phyloP scores from a whole-genome alignment of 2,888 invertebrate species.

The Cecidostiba fungosa region DNA sequence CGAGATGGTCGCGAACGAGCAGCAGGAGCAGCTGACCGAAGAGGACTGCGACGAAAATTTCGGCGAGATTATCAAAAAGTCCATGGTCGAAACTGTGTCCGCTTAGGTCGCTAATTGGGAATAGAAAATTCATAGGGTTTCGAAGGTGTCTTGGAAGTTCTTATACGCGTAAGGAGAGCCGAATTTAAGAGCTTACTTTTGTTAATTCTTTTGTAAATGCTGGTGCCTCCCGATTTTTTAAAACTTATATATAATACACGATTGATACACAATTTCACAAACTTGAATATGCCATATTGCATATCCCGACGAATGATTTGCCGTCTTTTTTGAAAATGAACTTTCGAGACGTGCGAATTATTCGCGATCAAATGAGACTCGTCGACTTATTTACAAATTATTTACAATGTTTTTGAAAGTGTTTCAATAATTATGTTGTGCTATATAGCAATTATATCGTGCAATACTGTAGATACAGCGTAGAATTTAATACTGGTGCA shows the following conservation, averaged over 20 bases:
- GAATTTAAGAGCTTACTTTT: slow-evolving; percentile 20
- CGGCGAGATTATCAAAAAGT: slow-evolving; percentile 95
- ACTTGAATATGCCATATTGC: not conserved
- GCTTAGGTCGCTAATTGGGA: slow-evolving; percentile 81
- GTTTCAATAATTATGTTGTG: slow-evolving; percentile 15
- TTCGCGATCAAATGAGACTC: not conserved
- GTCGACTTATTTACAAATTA: not conserved
- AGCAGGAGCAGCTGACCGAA: slow-evolving; percentile 62
- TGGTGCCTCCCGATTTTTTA: not conserved
- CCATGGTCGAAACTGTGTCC: slow-evolving; percentile 94
- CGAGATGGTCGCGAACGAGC: slow-evolving; percentile 11
- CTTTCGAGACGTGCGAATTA: not conserved
- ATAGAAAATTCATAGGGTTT: slow-evolving; percentile 44
- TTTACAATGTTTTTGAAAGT: not conserved
- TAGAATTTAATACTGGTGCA: slow-evolving; percentile 12
- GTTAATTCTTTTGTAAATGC: slow-evolving; percentile 13
- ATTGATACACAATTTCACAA: slow-evolving; percentile 10
- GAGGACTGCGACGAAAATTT: slow-evolving; percentile 87
- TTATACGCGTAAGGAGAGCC: slow-evolving; percentile 5
- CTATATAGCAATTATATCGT: slow-evolving; percentile 20
- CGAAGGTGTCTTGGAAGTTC: slow-evolving; percentile 22
- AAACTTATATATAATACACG: not conserved
- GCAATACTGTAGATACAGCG: slow-evolving; percentile 28
- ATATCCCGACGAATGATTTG: not conserved
- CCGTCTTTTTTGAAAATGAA: not conserved